Evolutionary conservation across 2,888 invertebrate species (phyloP).

Genomic region (Caenorhabditis uteleia): DNA sequence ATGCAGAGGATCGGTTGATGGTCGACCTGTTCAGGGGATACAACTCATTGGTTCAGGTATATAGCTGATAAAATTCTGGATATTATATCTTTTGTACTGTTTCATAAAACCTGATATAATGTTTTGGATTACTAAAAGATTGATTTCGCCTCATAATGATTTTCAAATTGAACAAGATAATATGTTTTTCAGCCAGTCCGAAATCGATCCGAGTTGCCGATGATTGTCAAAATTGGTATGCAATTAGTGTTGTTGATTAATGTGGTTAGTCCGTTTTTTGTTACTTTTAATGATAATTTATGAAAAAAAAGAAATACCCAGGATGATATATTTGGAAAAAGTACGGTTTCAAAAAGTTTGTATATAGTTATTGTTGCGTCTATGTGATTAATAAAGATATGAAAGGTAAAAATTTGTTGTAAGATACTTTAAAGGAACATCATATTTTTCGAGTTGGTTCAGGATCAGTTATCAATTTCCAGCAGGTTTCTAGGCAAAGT

Average conservation of each 20-base stretch:
- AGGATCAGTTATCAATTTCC: too few relatives aligned
- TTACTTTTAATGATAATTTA: neutral
- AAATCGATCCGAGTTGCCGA: constrained; percentile 61
- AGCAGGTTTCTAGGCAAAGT: too few relatives aligned
- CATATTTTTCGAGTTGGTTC: too few relatives aligned
- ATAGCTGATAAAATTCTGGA: neutral
- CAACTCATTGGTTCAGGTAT: constrained; percentile 69
- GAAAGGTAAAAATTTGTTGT: too few relatives aligned
- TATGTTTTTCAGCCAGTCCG: constrained; percentile 70
- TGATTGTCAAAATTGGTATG: constrained; percentile 67
- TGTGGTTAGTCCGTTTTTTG: constrained; percentile 71
- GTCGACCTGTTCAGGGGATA: constrained; percentile 72
- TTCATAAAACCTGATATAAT: too few relatives aligned
- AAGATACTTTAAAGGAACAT: too few relatives aligned
- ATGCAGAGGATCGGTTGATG: constrained; percentile 72
- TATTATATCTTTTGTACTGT: neutral
- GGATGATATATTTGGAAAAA: too few relatives aligned
- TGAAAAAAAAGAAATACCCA: constrained; percentile 5
- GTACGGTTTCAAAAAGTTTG: too few relatives aligned
- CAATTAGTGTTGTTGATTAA: constrained; percentile 72
- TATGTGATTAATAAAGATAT: too few relatives aligned
- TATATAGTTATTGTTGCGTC: too few relatives aligned
- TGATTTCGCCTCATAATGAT: neutral
- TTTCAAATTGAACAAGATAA: neutral
- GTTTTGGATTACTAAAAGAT: too few relatives aligned